Percentiles rank a stretch among this genome's conserved stretches.
These are phyloP conservation scores for Bombus impatiens DNA, from an alignment of 1,140 invertebrate species.

Conservation along the genomic window DNA sequence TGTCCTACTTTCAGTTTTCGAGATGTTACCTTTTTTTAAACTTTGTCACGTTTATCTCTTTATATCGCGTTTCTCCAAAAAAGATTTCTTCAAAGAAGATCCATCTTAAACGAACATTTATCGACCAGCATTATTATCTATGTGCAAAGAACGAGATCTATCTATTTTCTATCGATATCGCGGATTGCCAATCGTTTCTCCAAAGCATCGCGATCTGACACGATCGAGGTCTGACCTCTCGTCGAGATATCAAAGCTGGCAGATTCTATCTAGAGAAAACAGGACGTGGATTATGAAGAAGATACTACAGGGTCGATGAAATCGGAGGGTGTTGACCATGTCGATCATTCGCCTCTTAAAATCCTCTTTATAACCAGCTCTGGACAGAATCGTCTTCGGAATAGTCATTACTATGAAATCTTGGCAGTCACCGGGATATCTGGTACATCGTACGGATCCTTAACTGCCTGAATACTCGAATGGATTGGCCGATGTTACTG, in stretches of 20 bases:
- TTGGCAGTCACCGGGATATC: constrained; percentile 60
- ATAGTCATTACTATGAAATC: constrained; percentile 56
- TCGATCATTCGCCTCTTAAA: constrained; percentile 60
- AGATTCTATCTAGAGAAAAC: constrained; percentile 12
- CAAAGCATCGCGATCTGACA: neutral
- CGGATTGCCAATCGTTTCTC: neutral
- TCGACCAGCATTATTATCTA: neutral
- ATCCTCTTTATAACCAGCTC: constrained; percentile 41
- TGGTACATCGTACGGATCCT: constrained; percentile 49
- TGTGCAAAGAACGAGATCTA: neutral
- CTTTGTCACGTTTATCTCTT: neutral
- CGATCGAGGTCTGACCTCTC: neutral
- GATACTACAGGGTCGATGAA: constrained; percentile 51
- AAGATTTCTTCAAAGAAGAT: neutral
- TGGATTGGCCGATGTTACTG: constrained; percentile 31
- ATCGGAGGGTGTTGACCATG: constrained; percentile 47
- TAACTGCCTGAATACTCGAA: constrained; percentile 19
- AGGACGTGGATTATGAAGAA: constrained; percentile 46
- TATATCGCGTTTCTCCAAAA: neutral
- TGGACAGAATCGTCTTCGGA: constrained; percentile 16
- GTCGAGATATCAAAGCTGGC: constrained; percentile 42
- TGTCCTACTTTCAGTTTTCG: neutral
- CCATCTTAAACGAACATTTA: neutral
- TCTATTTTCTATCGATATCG: constrained; percentile 20
- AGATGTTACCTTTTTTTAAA: too few relatives aligned